These are phyloP conservation scores for Lottia scabra DNA, from an alignment of 2,888 invertebrate species.

Conservation along the genomic window DNA sequence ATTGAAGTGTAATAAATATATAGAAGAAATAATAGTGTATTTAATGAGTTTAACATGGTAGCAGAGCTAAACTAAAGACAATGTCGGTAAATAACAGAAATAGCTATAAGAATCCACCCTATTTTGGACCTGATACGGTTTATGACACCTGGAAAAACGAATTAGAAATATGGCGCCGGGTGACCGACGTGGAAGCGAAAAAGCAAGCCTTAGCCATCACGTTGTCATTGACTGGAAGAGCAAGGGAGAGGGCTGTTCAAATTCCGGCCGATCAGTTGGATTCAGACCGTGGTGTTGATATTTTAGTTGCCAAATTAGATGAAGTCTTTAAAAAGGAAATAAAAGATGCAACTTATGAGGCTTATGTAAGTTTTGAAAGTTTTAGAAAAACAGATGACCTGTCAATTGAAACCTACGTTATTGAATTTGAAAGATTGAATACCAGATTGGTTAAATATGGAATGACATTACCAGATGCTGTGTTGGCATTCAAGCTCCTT, in stretches of 20 bases:
- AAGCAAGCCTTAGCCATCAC: background rate
- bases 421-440: background rate
- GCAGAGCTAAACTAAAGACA: no score
- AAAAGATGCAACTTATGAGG: background rate
- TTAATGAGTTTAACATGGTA: no score
- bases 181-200: background rate
- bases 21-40: no score
- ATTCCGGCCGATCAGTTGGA: background rate
- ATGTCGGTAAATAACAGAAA: background rate
- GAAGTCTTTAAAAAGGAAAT: background rate
- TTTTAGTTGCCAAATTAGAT: background rate
- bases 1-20: no score
- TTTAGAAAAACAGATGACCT: background rate
- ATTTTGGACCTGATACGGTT: background rate
- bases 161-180: background rate
- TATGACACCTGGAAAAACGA: background rate
- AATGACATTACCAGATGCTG: conserved; percentile 8
- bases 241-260: background rate
- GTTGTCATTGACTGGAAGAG: background rate
- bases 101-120: background rate
- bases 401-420: background rate
- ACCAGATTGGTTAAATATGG: background rate
- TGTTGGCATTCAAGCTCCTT: conserved; percentile 6
- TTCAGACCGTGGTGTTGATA: background rate
- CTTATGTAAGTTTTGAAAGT: background rate